Percentiles rank a stretch among this genome's conserved stretches.
Evolutionary conservation across 53 echinoderm and acorn worm species (phyloP).

Genomic region (Mesocentrotus franciscanus): DNA sequence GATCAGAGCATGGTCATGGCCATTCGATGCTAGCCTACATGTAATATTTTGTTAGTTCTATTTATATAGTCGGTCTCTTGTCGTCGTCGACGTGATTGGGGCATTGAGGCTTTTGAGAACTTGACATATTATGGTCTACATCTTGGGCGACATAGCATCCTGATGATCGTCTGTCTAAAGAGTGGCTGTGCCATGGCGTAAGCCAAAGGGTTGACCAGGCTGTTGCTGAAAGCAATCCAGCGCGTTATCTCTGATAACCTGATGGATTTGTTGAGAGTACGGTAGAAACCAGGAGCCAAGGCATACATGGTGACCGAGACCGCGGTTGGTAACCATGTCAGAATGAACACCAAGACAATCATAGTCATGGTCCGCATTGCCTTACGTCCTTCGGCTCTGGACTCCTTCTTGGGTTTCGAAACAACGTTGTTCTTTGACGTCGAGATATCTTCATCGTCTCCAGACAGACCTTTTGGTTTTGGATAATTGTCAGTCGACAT

Average conservation of each 20-base stretch:
- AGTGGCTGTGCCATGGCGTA: constrained; percentile 1
- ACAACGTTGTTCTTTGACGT: background rate
- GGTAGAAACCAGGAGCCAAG: background rate
- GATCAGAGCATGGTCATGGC: too few relatives aligned
- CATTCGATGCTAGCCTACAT: too few relatives aligned
- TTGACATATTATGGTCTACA: too few relatives aligned
- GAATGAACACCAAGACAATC: background rate
- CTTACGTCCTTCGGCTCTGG: background rate
- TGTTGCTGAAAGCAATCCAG: constrained; percentile 28
- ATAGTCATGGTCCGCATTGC: background rate
- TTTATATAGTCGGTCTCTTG: too few relatives aligned
- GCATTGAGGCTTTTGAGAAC: too few relatives aligned
- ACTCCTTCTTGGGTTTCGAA: background rate
- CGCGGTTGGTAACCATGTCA: background rate
- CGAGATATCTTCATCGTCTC: background rate
- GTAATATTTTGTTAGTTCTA: too few relatives aligned
- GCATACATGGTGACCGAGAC: background rate
- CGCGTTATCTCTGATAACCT: background rate
- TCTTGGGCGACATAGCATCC: background rate
- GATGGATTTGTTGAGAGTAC: background rate
- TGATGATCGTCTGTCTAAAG: background rate
- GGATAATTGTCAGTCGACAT: background rate
- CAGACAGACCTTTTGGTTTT: background rate
- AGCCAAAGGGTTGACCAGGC: constrained; percentile 8
- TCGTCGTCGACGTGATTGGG: too few relatives aligned